Evolutionary conservation across 2,113 vertebrate species (phyloP), one percentile per base, ranked within the genome.

Genomic region (Orientallactaga bullata): DNA sequence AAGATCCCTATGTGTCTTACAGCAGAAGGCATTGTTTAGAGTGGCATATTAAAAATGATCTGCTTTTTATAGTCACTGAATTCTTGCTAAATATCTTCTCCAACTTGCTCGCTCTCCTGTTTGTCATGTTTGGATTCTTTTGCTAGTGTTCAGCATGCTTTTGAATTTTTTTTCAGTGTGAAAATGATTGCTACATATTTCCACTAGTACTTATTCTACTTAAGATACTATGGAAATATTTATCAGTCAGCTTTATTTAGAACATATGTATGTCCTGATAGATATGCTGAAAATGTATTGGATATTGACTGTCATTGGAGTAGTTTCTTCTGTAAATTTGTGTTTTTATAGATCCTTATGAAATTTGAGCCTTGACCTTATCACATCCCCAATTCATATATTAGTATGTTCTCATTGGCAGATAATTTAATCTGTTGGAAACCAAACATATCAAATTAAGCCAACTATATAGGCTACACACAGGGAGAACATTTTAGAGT

Each of bases 41-140:
- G 96, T 98, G 98, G 97, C 98, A 98, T 98, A 98, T 98, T 98
- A 98, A 98, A 98, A 97, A 94, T 11, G 73, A 81, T 95, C 60
- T 97, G 85, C 92, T 98, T 96, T 95, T 93, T 97, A 97, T 96
- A 96, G 91, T 96, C 95, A 89, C 95, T 95, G 90, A 77, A 87
- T 88, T 97, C 88, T 94, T 60, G 32, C 93, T 98, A 28, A 95
- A 82, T 94, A n/a, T 74, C 91, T 92, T 97, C 95, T 95, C 91
- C 83, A 96, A 35, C 96, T 96, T 98, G 98, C 98, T 98, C 83
- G 95, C 72, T 97, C 39, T 97, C 51, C 82, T 97, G 47, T 94
- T 96, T 97, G 91, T 95, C 90, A 97, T 2, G 90, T 98, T 97
- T 96, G 89, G 94, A 95, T 98, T 98, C 92, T 96, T 97, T 96